Percentiles rank a stretch among this genome's conserved stretches.
phyloP scores from a whole-genome alignment of 2,113 vertebrate genomes.

The Etheostoma spectabile region DNA sequence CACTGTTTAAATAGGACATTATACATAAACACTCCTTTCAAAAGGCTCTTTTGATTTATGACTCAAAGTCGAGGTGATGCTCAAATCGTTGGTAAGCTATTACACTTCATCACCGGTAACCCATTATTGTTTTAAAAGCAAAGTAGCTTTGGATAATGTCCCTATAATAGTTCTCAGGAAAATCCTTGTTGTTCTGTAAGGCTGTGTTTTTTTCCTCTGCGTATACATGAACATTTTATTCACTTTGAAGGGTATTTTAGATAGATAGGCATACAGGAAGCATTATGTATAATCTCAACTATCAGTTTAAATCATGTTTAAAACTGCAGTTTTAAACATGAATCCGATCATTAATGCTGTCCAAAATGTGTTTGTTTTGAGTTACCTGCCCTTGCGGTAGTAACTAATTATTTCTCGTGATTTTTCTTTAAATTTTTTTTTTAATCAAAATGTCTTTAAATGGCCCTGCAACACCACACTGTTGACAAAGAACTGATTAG shows the following conservation, averaged over 20 bases:
- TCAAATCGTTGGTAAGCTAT: constrained; percentile 52
- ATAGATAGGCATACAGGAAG: background rate
- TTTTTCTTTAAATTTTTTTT: background rate
- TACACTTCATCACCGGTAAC: constrained; percentile 59
- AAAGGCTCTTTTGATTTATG: constrained; percentile 74
- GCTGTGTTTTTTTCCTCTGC: constrained; percentile 15
- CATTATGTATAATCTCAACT: background rate
- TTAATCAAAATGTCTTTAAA: constrained; percentile 5
- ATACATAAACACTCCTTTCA: constrained; percentile 78
- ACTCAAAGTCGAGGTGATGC: constrained; percentile 60
- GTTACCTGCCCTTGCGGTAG: background rate
- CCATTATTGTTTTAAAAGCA: constrained; percentile 66
- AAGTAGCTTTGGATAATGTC: constrained; percentile 43
- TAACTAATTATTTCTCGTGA: constrained; percentile 17
- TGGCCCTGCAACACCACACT: background rate
- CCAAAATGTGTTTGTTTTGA: background rate
- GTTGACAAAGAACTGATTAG: constrained; percentile 54
- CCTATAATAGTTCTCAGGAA: constrained; percentile 54
- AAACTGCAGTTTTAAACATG: background rate
- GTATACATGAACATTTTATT: constrained; percentile 7
- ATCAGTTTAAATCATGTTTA: background rate
- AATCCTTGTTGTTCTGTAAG: constrained; percentile 26
- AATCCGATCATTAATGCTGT: background rate
- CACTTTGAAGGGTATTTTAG: background rate
- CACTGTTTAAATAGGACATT: constrained; percentile 78